A percentile compares a stretch with the other conserved stretches of the same genome.
These are phyloP conservation scores for Urosaurus nigricauda DNA, from an alignment of 2,797 vertebrate species.

Conservation along the genomic window DNA sequence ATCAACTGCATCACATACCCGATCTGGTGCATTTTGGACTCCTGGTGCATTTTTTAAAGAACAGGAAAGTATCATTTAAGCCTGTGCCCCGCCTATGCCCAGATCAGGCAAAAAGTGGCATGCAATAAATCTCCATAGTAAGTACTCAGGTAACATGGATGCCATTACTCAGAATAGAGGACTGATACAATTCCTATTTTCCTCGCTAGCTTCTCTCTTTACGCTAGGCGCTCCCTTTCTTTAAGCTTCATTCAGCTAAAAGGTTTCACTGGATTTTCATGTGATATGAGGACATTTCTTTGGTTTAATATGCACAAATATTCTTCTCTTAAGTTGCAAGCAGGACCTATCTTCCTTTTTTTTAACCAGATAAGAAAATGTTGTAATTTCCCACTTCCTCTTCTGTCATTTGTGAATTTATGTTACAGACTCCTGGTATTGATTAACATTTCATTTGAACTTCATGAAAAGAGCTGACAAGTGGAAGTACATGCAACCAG, in stretches of 20 bases:
- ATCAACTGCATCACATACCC: too few species aligned
- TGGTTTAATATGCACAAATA: too few species aligned
- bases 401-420: background rate
- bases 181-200: background rate
- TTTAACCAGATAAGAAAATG: background rate
- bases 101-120: too few species aligned
- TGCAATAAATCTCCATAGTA: background rate
- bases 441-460: too few species aligned
- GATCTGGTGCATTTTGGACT: too few species aligned
- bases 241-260: background rate
- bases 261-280: background rate
- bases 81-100: too few species aligned
- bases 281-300: background rate
- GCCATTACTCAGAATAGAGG: background rate
- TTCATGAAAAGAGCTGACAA: too few species aligned
- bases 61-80: too few species aligned
- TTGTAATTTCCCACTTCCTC: background rate
- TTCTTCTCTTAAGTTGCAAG: too few species aligned
- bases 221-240: background rate
- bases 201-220: background rate
- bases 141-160: background rate
- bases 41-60: too few species aligned
- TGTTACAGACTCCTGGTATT: background rate
- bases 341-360: background rate
- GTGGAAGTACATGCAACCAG: too few species aligned